Evolutionary conservation across 2,888 invertebrate genomes (phyloP), one percentile per base, ranked within the genome.

Genomic region (Drosophila leonis): DNA sequence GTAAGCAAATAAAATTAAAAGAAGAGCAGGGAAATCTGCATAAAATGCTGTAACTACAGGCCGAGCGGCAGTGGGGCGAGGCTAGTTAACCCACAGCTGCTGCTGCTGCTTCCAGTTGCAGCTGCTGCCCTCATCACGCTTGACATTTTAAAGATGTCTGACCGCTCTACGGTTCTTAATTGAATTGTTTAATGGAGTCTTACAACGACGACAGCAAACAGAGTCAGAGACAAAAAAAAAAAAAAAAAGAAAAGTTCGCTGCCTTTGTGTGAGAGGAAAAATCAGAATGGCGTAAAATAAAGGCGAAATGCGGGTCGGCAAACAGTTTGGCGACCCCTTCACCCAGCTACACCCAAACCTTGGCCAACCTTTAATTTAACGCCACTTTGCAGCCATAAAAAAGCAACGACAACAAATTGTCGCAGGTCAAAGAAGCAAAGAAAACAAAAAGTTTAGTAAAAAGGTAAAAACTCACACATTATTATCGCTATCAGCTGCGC

Each of bases 121-220:
- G n/a, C 48, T 18, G 48, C 46, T 46, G 46, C 39, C 39, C 48
- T n/a, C 60, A 46, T 71, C 76, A 70, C 37, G 57, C 52, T 69
- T 85, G 83, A 89, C 83, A 85, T 81, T 90, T 85, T 85, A 77
- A 86, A 82, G 79, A 83, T 66, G 71, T 76, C 65, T 31, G 15
- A 20, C 60, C 65, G 46, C 31, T 48, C 42, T 20, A 44, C 55
- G 46, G 69, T 64, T 27, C 69, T 80, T 90, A 88, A 88, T 88
- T 88, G 90, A 88, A 88, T 88, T 90, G 90, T 88, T 88, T 88
- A 88, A 90, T 88, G 89, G 82, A 83, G 80, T 83, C 87, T 81
- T 88, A 66, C 81, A 69, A 61, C 68, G 60, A 71, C 68, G 60
- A 74, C 73, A 72, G 57, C 49, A 55, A 55, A 39, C 57, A 65